Evolutionary conservation across 2,888 invertebrate species (phyloP).

Genomic region (Osedax fenrisi): DNA sequence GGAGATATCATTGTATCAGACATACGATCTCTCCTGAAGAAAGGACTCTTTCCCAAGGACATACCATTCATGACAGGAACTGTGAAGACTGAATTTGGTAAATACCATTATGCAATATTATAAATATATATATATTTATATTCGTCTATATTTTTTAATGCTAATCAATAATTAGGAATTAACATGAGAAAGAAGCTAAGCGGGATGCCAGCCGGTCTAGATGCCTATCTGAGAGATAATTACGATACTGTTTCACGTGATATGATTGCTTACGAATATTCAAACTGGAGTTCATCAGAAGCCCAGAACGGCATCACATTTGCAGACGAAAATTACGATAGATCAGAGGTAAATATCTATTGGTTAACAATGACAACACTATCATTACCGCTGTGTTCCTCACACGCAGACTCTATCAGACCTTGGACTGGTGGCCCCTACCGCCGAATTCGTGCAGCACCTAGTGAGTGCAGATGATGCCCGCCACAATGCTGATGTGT

Average conservation of each 20-base stretch:
- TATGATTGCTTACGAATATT: background rate
- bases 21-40: conserved; percentile 12
- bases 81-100: conserved; percentile 35
- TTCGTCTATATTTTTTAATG: no score
- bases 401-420: conserved; percentile 34
- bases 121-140: no score
- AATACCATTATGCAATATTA: no score
- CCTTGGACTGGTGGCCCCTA: conserved; percentile 35
- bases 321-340: conserved; percentile 18
- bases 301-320: background rate
- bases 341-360: conserved; percentile 30
- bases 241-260: background rate
- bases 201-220: background rate
- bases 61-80: conserved; percentile 35
- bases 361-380: no score
- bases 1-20: background rate
- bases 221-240: background rate
- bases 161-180: background rate
- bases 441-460: conserved; percentile 6
- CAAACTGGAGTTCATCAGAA: background rate
- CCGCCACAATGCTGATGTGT: conserved; percentile 12
- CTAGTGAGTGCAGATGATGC: conserved; percentile 31
- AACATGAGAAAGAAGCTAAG: background rate
- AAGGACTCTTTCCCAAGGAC: conserved; percentile 7
- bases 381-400: no score